phyloP scores from a whole-genome alignment of 2,113 vertebrate species.

The Microcebus murinus region DNA sequence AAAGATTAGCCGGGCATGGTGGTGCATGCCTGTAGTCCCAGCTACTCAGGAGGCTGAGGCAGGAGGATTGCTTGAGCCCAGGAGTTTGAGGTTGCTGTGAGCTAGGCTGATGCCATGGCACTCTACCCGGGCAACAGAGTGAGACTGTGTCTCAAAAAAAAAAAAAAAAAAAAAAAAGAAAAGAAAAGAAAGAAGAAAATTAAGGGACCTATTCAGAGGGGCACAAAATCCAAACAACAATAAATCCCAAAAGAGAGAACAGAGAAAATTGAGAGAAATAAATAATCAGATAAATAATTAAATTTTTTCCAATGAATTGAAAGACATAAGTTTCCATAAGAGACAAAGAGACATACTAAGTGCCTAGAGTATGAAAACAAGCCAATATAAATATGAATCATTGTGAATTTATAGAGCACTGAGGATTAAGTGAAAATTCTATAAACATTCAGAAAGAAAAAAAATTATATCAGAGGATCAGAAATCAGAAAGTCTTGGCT shows the following conservation, averaged over 20 bases:
- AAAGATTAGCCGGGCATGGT: too few species aligned
- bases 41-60: too few species aligned
- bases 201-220: neutral
- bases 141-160: too few species aligned
- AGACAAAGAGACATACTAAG: neutral
- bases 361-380: neutral
- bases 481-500: neutral
- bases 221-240: neutral
- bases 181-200: neutral
- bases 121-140: too few species aligned
- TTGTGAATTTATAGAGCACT: neutral
- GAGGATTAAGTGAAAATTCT: slow-evolving; percentile 35
- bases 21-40: too few species aligned
- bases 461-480: neutral
- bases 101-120: too few species aligned
- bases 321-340: neutral
- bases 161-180: too few species aligned
- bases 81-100: too few species aligned
- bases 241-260: slow-evolving; percentile 14
- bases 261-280: slow-evolving; percentile 27
- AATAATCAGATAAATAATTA: neutral
- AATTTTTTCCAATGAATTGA: neutral
- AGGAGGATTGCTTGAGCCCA: too few species aligned
- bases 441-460: slow-evolving; percentile 38
- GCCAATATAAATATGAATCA: neutral